These are phyloP conservation scores for Ceratotherium simum DNA, from an alignment of 2,113 vertebrate species.

Conservation along the genomic window DNA sequence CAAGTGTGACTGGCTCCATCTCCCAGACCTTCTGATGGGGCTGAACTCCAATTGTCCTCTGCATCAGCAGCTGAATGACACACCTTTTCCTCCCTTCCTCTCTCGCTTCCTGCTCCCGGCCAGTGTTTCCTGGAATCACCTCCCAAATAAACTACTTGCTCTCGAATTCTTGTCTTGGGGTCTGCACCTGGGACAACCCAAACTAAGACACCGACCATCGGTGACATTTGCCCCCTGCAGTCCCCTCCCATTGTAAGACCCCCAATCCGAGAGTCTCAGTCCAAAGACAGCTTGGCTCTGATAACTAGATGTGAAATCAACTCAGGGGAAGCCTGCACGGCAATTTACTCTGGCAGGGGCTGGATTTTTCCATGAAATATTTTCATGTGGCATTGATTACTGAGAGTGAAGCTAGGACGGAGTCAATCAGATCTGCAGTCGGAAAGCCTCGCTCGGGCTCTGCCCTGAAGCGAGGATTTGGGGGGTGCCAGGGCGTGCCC, in stretches of 20 bases:
- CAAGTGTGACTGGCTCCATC: neutral
- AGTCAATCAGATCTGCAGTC: neutral
- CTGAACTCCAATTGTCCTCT: neutral
- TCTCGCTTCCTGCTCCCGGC: neutral
- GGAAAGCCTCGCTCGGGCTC: neutral
- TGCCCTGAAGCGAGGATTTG: neutral
- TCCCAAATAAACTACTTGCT: neutral
- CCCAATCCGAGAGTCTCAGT: neutral
- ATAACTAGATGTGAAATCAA: neutral
- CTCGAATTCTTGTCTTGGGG: neutral
- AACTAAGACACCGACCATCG: neutral
- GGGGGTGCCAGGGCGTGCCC: neutral
- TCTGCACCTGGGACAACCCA: neutral
- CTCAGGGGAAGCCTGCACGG: neutral
- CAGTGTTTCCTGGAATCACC: neutral
- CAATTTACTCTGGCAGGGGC: neutral
- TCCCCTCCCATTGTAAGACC: neutral
- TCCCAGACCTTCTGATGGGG: neutral
- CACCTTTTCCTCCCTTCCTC: neutral
- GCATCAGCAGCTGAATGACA: neutral
- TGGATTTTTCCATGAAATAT: neutral
- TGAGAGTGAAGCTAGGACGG: neutral
- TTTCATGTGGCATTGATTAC: neutral
- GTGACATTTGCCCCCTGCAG: neutral
- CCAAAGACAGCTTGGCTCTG: neutral